phyloP scores from a whole-genome alignment of 2,797 vertebrate species.

The Morus bassanus region DNA sequence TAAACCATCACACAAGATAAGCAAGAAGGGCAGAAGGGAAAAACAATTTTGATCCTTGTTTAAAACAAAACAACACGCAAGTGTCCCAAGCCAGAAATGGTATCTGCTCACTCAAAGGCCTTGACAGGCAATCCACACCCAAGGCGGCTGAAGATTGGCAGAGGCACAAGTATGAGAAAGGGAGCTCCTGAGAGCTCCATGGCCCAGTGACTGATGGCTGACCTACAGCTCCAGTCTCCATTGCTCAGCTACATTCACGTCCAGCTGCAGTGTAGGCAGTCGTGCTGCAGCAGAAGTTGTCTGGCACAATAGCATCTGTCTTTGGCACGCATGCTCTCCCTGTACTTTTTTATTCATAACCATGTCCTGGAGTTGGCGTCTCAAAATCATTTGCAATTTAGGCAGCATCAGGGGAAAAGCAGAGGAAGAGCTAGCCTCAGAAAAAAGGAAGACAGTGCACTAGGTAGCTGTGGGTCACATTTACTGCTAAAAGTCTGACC shows the following conservation, averaged over 20 bases:
- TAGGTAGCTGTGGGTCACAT: background rate
- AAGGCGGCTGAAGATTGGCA: background rate
- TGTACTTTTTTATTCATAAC: background rate
- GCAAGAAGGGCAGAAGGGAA: background rate
- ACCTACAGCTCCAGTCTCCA: too few species aligned
- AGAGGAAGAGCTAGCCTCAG: background rate
- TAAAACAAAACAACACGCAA: background rate
- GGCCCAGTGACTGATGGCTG: background rate
- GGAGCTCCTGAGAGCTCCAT: background rate
- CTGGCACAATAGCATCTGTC: background rate
- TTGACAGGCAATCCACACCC: too few species aligned
- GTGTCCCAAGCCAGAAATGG: background rate
- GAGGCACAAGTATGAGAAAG: background rate
- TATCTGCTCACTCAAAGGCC: background rate
- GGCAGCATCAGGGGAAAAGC: background rate
- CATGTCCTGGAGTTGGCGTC: rapidly evolving
- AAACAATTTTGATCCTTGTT: background rate
- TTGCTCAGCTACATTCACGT: too few species aligned
- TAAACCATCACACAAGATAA: background rate
- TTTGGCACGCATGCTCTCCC: background rate
- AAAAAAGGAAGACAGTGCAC: background rate
- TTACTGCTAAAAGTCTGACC: background rate
- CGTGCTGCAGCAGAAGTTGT: background rate
- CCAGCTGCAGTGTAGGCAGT: background rate
- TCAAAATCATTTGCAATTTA: background rate